Conservation (phyloP, 2,888 invertebrate genomes). For the Elysia crispata region DNA sequence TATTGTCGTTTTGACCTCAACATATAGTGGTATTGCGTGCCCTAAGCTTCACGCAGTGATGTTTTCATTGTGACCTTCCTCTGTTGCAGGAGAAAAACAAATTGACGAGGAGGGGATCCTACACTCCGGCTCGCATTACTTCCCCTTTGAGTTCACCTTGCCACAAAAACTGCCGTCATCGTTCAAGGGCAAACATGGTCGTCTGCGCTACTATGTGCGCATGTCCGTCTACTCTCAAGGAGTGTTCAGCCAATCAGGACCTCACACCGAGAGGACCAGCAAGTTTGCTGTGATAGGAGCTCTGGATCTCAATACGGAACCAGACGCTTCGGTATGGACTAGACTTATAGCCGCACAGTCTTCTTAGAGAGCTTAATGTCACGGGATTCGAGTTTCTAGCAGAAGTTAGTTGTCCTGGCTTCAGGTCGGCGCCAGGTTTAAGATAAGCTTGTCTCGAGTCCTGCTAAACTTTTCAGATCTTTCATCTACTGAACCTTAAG, state of each 20-base stretch:
- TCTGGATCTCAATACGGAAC: conserved; percentile 69
- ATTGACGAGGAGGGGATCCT: conserved; percentile 66
- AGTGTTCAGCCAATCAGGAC: conserved; percentile 67
- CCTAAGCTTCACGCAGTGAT: no score
- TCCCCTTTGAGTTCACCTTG: conserved; percentile 72
- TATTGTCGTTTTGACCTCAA: no score
- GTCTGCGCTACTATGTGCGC: conserved; percentile 69
- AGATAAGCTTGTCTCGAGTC: no score
- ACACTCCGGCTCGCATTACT: conserved; percentile 72
- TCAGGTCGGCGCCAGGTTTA: no score
- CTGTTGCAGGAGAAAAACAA: conserved; percentile 68
- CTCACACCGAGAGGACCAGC: conserved; percentile 69
- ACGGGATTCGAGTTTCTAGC: no score
- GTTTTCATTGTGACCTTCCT: background rate
- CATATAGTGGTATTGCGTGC: no score
- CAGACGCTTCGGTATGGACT: conserved; percentile 67
- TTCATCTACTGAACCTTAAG: no score
- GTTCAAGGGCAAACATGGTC: conserved; percentile 72
- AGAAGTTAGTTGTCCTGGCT: no score
- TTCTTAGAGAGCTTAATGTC: no score
- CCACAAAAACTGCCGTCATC: conserved; percentile 69
- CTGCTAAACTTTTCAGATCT: no score
- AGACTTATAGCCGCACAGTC: no score
- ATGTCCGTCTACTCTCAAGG: conserved; percentile 70
- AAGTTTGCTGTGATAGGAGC: conserved; percentile 72